A percentile compares a stretch with the other conserved stretches of the same genome.
phyloP scores from a whole-genome alignment of 2,113 vertebrate species.

The Ictalurus furcatus region DNA sequence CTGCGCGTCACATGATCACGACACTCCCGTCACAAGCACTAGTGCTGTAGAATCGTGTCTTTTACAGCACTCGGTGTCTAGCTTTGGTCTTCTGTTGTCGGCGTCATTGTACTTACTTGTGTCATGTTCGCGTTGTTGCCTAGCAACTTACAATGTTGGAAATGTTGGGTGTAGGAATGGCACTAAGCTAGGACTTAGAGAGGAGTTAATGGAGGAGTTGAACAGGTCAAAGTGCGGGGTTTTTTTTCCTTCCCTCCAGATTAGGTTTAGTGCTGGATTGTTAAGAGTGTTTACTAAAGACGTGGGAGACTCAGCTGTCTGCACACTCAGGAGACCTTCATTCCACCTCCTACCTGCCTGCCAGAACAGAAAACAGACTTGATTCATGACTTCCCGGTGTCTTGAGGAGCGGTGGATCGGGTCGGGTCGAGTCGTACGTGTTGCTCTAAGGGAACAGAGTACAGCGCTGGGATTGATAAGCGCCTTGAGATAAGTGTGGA shows the following conservation, averaged over 20 bases:
- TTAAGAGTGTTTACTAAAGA: constrained; percentile 2
- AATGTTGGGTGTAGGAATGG: background rate
- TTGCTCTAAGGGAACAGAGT: background rate
- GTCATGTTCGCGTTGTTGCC: too few relatives aligned
- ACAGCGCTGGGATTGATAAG: background rate
- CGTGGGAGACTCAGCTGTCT: background rate
- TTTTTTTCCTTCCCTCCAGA: background rate
- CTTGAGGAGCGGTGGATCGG: background rate
- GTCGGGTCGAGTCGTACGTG: background rate
- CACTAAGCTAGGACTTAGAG: too few relatives aligned
- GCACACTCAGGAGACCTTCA: background rate
- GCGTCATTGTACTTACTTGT: too few relatives aligned
- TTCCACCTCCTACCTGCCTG: background rate
- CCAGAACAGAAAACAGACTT: background rate
- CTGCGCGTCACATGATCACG: too few relatives aligned
- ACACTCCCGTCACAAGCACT: too few relatives aligned
- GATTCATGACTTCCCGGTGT: background rate
- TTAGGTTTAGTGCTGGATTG: background rate
- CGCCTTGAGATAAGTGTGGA: background rate
- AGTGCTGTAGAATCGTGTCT: too few relatives aligned
- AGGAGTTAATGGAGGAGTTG: background rate
- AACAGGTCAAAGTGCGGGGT: background rate
- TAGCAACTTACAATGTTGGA: background rate
- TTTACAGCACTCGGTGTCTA: too few relatives aligned
- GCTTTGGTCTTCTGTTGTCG: too few relatives aligned